Evolutionary conservation across 2,113 vertebrate genomes (phyloP), one percentile per base, ranked within the genome.

Genomic region (Dicerorhinus sumatrensis): DNA sequence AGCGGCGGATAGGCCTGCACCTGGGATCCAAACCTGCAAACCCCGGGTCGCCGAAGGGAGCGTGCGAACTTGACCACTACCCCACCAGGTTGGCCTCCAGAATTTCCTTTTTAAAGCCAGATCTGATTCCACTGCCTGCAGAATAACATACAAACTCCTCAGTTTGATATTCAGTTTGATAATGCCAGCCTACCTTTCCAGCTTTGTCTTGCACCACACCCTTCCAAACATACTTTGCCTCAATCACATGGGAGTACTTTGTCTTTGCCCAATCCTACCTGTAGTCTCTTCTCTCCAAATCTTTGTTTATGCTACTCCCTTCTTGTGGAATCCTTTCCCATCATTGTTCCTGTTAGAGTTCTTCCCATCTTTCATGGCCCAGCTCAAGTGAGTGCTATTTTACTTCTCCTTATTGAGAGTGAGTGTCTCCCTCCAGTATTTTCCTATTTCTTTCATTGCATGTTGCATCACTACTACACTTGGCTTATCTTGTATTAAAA

Each of bases 401-500:
- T 39, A 51, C 12, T n/a, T 90, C 39, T 90, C 56, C 21, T 89
- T 48, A 73, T 25, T 20, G 58, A n/a, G 31, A 54, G 33, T 58
- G 62, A 25, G 67, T 54, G 20, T 81, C 42, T 54, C 16, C 11
- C 12, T 93, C 60, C 51, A 13, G 76, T 77, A 81, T 56, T 81
- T 90, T 82, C 75, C 81, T n/a, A 36, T 76, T 89, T 76, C 33
- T 75, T 81, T 76, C 67, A 70, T 39, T 82, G 33, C 11, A 14
- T 46, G 13, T 82, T 33, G 2, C 76, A 18, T 69, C 29, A n/a
- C 73, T 13, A 60, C 10, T 80, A 46, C 13, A 70, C 25, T 76
- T 76, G 46, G 21, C 80, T 97, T 84, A 90, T 85, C 93, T 75
- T 77, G 14, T 70, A 46, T 87, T 87, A 75, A 96, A 91, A 70